Conservation (phyloP, 2,113 vertebrate genomes). For the Willisornis vidua region DNA sequence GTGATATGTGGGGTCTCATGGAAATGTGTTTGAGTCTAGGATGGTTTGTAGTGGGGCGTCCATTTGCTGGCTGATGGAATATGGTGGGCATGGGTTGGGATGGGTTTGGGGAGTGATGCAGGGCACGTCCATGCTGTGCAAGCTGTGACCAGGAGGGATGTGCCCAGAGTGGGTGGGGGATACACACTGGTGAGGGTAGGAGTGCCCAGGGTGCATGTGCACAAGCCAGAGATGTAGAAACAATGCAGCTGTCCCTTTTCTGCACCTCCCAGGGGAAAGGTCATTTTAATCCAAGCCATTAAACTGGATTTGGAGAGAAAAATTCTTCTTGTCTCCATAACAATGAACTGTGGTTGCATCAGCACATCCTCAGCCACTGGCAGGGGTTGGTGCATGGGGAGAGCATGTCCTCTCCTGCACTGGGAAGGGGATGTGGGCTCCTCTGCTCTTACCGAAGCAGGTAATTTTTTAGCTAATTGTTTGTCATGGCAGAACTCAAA, state of each 20-base stretch:
- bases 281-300: conserved; percentile 62
- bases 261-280: conserved; percentile 38
- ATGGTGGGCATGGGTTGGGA: not conserved
- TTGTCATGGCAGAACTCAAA: not conserved
- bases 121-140: not conserved
- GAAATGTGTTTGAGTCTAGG: not conserved
- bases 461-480: not conserved
- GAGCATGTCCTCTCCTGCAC: not conserved
- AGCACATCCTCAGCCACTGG: conserved; percentile 9
- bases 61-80: not conserved
- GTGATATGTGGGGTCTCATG: fast-evolving
- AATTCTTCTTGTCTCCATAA: conserved; percentile 71
- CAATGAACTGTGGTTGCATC: conserved; percentile 49
- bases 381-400: not conserved
- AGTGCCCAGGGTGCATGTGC: fast-evolving
- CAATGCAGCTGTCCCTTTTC: not conserved
- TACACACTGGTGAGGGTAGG: not conserved
- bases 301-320: conserved; percentile 59
- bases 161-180: fast-evolving
- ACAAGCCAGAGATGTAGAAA: not conserved
- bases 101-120: not conserved
- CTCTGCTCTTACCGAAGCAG: not conserved
- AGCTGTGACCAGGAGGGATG: not conserved
- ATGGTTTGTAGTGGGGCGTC: not conserved
- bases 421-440: not conserved